Evolutionary conservation across 2,888 invertebrate genomes (phyloP).

Genomic region (Zonitis immaculata): DNA sequence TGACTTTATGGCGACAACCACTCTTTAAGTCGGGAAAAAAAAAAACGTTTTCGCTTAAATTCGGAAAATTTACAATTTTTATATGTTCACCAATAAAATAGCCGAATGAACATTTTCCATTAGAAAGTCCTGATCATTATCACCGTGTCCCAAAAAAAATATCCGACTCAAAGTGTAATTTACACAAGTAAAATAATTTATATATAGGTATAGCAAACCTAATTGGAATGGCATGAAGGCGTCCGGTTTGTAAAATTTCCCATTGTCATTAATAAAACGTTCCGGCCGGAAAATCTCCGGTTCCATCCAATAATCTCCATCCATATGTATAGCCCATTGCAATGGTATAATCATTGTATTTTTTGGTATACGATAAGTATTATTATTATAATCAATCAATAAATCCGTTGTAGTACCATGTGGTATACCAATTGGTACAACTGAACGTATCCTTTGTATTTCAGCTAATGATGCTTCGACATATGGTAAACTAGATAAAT

Average conservation of each 20-base stretch:
- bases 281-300: slow-evolving; percentile 65
- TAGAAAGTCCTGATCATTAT: too few species aligned
- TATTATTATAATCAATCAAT: slow-evolving; percentile 26
- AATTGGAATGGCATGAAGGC: slow-evolving; percentile 79
- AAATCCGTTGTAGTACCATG: slow-evolving; percentile 64
- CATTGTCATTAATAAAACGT: slow-evolving; percentile 64
- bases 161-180: too few species aligned
- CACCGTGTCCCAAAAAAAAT: too few species aligned
- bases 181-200: too few species aligned
- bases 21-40: too few species aligned
- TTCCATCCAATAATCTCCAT: slow-evolving; percentile 60
- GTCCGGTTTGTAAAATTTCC: slow-evolving; percentile 58
- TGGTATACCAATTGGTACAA: slow-evolving; percentile 80
- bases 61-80: too few species aligned
- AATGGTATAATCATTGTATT: slow-evolving; percentile 72
- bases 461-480: slow-evolving; percentile 74
- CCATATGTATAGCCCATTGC: slow-evolving; percentile 77
- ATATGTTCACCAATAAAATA: too few species aligned
- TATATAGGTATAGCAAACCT: slow-evolving; percentile 51
- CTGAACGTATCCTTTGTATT: slow-evolving; percentile 71
- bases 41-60: too few species aligned
- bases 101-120: too few species aligned
- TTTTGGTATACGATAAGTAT: slow-evolving; percentile 60
- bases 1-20: too few species aligned
- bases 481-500: slow-evolving; percentile 55